Evolutionary conservation across 2,113 vertebrate species (phyloP).

Genomic region (Rafetus swinhoei): DNA sequence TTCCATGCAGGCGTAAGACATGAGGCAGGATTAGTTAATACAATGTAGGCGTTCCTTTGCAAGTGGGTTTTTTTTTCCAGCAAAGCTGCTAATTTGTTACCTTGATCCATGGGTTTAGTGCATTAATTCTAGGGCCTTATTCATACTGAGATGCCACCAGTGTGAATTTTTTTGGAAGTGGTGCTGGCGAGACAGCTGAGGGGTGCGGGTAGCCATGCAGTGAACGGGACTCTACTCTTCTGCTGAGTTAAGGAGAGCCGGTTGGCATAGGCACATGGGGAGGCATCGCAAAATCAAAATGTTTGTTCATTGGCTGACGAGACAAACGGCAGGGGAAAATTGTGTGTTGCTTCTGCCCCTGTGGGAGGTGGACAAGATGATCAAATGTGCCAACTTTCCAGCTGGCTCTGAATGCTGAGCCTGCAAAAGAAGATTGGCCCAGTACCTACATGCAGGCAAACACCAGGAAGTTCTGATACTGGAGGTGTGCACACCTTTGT

Average conservation of each 20-base stretch:
- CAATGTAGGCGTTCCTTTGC: accelerated
- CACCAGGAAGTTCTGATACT: background rate
- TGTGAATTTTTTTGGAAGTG: background rate
- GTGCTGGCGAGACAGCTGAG: background rate
- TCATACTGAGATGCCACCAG: accelerated
- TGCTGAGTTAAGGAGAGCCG: accelerated
- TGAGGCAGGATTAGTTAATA: accelerated
- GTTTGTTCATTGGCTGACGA: background rate
- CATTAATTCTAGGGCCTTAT: background rate
- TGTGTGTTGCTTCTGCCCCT: accelerated
- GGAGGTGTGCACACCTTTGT: no score
- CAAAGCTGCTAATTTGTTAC: conserved; percentile 20
- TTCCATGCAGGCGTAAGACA: background rate
- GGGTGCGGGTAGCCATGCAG: accelerated
- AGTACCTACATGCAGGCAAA: background rate
- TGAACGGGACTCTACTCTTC: no score
- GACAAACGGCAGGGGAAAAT: background rate
- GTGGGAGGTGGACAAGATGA: background rate
- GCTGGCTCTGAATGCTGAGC: background rate
- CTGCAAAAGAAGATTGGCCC: background rate
- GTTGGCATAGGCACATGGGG: accelerated
- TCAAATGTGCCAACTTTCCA: background rate
- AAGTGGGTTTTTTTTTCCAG: accelerated
- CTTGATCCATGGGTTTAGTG: background rate
- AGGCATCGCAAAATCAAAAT: background rate